These are phyloP conservation scores for Ichneumoninae sp. DNA, from an alignment of 2,888 invertebrate genomes.

Conservation along the genomic window DNA sequence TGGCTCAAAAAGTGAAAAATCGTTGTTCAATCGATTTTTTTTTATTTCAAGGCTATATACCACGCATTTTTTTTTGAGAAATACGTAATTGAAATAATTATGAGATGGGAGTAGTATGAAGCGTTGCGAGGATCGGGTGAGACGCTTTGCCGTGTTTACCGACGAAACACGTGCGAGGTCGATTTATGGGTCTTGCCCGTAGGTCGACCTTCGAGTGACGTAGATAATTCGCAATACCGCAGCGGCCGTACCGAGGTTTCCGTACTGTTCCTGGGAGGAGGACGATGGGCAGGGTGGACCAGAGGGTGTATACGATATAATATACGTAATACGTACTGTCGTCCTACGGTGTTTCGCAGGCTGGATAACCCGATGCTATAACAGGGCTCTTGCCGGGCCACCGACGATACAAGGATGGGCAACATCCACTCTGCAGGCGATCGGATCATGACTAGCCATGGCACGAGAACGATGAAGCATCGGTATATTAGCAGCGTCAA, in stretches of 20 bases:
- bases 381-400: slow-evolving; percentile 15
- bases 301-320: slow-evolving; percentile 30
- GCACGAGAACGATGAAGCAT: slow-evolving; percentile 15
- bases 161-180: slow-evolving; percentile 58
- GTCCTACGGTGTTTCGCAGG: slow-evolving; percentile 8
- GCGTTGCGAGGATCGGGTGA: slow-evolving; percentile 18
- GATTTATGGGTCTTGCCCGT: slow-evolving; percentile 67
- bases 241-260: slow-evolving; percentile 62
- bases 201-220: slow-evolving; percentile 48
- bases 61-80: background rate
- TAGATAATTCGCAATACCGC: slow-evolving; percentile 67
- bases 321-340: slow-evolving; percentile 20
- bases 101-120: slow-evolving; percentile 39
- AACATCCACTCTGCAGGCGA: slow-evolving; percentile 21
- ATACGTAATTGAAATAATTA: slow-evolving; percentile 16
- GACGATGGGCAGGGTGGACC: slow-evolving; percentile 10
- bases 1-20: too few species aligned
- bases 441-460: slow-evolving; percentile 25
- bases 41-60: too few species aligned
- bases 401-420: slow-evolving; percentile 29
- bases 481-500: slow-evolving; percentile 17
- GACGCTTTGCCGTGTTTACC: slow-evolving; percentile 48
- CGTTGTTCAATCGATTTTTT: too few species aligned
- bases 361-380: slow-evolving; percentile 29
- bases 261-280: slow-evolving; percentile 45